These are phyloP conservation scores for Cercopithecus mitis DNA, from an alignment of 2,797 vertebrate genomes.

Conservation along the genomic window DNA sequence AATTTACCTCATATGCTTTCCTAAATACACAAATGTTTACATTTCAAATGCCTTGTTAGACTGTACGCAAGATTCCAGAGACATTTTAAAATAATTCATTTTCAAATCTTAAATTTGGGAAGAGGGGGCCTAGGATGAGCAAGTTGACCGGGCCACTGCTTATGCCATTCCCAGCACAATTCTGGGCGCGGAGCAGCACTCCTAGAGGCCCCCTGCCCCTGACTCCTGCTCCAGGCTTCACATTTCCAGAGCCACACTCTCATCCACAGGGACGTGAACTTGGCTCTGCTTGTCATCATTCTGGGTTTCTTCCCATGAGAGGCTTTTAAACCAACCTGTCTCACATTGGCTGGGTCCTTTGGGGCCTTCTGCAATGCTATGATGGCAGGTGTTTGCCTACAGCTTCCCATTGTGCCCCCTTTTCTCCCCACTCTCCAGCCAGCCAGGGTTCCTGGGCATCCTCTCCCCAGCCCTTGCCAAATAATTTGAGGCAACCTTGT, in stretches of 20 bases:
- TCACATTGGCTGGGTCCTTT: not conserved
- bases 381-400: not conserved
- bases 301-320: not conserved
- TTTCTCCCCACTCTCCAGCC: no score
- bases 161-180: not conserved
- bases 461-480: not conserved
- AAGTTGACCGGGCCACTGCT: not conserved
- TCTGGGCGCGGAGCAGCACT: not conserved
- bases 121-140: not conserved
- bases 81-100: constrained; percentile 14
- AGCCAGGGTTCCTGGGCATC: not conserved
- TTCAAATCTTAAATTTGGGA: not conserved
- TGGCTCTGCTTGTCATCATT: not conserved
- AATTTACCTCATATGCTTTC: not conserved
- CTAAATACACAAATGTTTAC: constrained; percentile 1
- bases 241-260: not conserved
- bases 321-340: not conserved
- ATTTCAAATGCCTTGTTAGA: constrained; percentile 27
- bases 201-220: no score
- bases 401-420: not conserved
- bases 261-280: not conserved
- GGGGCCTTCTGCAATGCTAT: not conserved
- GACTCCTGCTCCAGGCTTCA: not conserved
- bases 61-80: constrained; percentile 15
- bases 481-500: not conserved